Evolutionary conservation across 2,888 invertebrate genomes (phyloP), one percentile per base, ranked within the genome.

Genomic region (Acleris laterana): DNA sequence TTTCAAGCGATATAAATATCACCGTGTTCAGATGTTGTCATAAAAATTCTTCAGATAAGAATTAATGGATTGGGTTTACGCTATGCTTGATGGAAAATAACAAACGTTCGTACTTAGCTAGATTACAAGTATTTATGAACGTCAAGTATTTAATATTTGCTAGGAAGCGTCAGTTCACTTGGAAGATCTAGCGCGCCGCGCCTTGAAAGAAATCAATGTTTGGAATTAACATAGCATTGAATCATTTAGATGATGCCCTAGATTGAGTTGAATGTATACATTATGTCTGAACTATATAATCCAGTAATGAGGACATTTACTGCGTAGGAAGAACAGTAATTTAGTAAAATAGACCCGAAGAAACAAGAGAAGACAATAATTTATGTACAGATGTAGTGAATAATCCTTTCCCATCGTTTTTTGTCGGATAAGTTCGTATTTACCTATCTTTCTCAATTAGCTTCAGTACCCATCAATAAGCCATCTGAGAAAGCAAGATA

Each of bases 41-140:
- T 51, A 61, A 66, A 55, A 61, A 66, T 57, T 66, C 32, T 51
- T 51, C 20, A 42, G 65, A 66, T 66, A 66, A 66, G 51, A 61
- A 48, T 51, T 48, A 55, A 25, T 51, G 61, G 44, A 61, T 61
- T 20, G 65, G 17, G 50, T 61, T 46, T 57, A 32, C 44, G 44
- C 56, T 28, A 61, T 46, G 48, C 32, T 56, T 38, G 51, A 42
- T 62, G 51, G 48, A 38, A 62, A 51, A 52, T 32, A 57, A 57
- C 61, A 38, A 52, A 22, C 53, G 60, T 49, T 55, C 44, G 50
- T 17, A 20, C 7, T 42, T 42, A 13, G n/a, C 25, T 42, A 16
- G 55, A 42, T 55, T 55, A 38, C 42, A 55, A 55, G 42, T 13
- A 25, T 46, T 42, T 49, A 46, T 38, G 25, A 46, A 60, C 28